Evolutionary conservation across 2,797 vertebrate species (phyloP), one percentile per base, ranked within the genome.

Genomic region (Sciaenops ocellatus): DNA sequence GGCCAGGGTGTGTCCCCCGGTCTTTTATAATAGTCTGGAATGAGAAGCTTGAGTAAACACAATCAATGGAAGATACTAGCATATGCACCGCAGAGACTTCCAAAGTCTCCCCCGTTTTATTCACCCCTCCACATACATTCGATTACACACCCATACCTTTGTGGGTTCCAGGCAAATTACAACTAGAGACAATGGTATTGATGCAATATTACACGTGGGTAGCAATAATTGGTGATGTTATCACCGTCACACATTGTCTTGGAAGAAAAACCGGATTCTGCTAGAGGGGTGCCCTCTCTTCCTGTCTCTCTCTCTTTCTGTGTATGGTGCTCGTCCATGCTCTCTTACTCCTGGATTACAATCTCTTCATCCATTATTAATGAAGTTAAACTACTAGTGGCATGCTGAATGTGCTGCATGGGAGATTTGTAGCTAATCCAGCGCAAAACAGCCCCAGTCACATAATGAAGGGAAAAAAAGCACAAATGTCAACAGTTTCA

Each of bases 401-500:
- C 98, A 99, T 99, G 98, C 97, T 97, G 97, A 98, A 97, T 97
- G 97, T 96, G 97, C 97, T 96, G 97, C 96, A 95, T 96, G 96
- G 97, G 97, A 99, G 98, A 99, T 99, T 99, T 99, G 97, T 96
- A 95, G 93, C 96, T 99, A 99, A 99, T 99, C 98, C 98, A 97
- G 97, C 98, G 96, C 97, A 99, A 99, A 99, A 98, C 97, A 99
- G 97, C 96, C 96, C 95, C 97, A 97, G 97, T 97, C 97, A 98
- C 98, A 99, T 98, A 98, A 99, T 97, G 97, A 97, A 96, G 96
- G 96, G 96, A 95, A 95, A 97, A 97, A 97, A 98, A 98, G 97
- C 97, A 99, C 97, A 99, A 99, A 99, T 99, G 98, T 99, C 98
- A 99, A 99, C 98, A 99, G 97, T 99, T 98, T 98, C 97, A 99